Base-by-base conservation (phyloP, 1,140 invertebrate genomes). In the Polyergus mexicanus region DNA sequence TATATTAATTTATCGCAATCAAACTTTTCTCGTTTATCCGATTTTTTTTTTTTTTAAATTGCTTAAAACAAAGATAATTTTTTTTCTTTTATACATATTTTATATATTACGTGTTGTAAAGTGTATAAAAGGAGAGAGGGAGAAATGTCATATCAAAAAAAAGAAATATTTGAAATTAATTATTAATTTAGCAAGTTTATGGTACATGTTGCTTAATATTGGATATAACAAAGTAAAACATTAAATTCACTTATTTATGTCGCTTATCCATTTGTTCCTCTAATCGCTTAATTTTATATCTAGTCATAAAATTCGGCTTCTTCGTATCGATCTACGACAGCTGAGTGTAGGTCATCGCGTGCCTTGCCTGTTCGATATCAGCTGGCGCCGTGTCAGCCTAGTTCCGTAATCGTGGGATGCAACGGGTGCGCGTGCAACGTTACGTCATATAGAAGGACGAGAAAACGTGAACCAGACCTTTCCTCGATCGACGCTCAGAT, bases 321-420 rank as follows among this genome's bases (percentile, higher is more conserved):
- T 74, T 35, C 68, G 32, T 35, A 86, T 85, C 69, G 85, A 85
- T 54, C 58, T 41, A 54, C 63, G 41, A 69, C 62, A 77, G 60
- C 68, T 74, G 78, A 74, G 69, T 80, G 80, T 76, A 80, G 88
- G 89, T 80, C 81, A 85, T 76, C 81, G 81, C 80, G 74, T 72
- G 88, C 62, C 86, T 85, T 71, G 85, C 58, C 69, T 90, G 81
- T 84, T 90, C 88, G 88, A 90, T 90, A 90, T 90, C 89, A 90
- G 89, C 89, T 90, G 89, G 89, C 78, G 80, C 89, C 41, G 85
- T 84, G 81, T 84, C 80, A 65, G 60, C 74, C 87, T 75, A 56
- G 74, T 51, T 80, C 56, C 80, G 32, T 63, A 51, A n/a, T 44
- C 16, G 69, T 76, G 69, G 76, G 85, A 83, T 89, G 81, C 25